Base-by-base conservation (phyloP, 2,888 invertebrate genomes). In the Melipona bicolor region DNA sequence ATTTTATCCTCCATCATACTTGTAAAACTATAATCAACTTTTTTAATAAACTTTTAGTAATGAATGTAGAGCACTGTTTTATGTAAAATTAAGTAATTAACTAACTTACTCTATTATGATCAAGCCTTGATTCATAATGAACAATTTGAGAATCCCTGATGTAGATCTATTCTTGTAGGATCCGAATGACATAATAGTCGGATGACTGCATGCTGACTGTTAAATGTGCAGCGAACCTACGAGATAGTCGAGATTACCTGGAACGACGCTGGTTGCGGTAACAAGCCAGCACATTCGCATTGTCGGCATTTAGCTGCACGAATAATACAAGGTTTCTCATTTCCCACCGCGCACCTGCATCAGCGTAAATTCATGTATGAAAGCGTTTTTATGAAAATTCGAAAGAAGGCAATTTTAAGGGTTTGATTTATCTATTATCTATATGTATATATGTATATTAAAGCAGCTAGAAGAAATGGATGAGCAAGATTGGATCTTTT, bases 161-260 rank as follows among this genome's bases (percentile, higher is more conserved):
- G 3, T 43, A 17, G 54, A 65, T 85, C 77, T 85, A 85, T 85
- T 85, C 85, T 85, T 68, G 78, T 85, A 65, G 78, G 27, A 70
- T 76, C 56, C 68, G 72, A 81, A 61, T 86, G 82, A 86, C 86
- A 86, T 85, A 86, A 86, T 80, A 77, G 65, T 62, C 32, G 85
- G 75, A 77, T 82, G 82, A 77, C 78, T 79, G 67, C 73, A 79
- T 72, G 72, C 67, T 76, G 81, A 81, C 75, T 79, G 79, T 85
- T 86, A 86, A 83, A 86, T 77, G 86, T 78, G 73, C 86, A 75
- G 32, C 65, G 65, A 79, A 68, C 65, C 67, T 69, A 70, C 81
- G 56, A 81, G 81, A 83, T 86, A 68, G 27, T 61, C 64, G 69
- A 81, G 86, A 87, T 86, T 83, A 83, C 78, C 36, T 77, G 64